Evolutionary conservation across 2,888 invertebrate species (phyloP).

Genomic region (Coecobrya sp.): DNA sequence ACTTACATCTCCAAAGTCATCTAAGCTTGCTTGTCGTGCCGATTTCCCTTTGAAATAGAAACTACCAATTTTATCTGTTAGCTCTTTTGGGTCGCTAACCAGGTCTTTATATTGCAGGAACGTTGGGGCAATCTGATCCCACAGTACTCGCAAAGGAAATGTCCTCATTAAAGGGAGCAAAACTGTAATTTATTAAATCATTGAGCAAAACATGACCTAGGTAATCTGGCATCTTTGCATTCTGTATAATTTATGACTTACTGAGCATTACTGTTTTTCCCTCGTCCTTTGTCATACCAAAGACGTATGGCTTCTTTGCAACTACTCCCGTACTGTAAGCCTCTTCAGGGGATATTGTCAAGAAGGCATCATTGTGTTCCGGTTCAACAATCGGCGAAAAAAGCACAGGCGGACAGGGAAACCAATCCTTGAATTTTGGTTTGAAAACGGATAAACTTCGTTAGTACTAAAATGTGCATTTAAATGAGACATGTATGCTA

Average conservation of each 20-base stretch:
- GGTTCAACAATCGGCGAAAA: slow-evolving; percentile 82
- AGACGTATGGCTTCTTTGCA: slow-evolving; percentile 83
- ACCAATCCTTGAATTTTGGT: slow-evolving; percentile 77
- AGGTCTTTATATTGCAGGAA: slow-evolving; percentile 80
- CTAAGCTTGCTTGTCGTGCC: slow-evolving; percentile 49
- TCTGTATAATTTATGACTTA: not conserved
- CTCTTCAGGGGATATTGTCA: slow-evolving; percentile 82
- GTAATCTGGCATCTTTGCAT: not conserved
- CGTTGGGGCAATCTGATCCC: slow-evolving; percentile 72
- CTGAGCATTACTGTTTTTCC: slow-evolving; percentile 77
- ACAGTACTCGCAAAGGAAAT: slow-evolving; percentile 70
- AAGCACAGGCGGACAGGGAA: slow-evolving; percentile 80
- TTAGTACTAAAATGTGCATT: not conserved
- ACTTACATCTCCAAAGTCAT: slow-evolving; percentile 74
- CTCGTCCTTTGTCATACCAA: slow-evolving; percentile 81
- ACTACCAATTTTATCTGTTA: slow-evolving; percentile 77
- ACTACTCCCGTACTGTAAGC: slow-evolving; percentile 81
- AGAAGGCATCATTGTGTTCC: slow-evolving; percentile 79
- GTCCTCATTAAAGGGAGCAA: slow-evolving; percentile 65
- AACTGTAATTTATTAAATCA: slow-evolving; percentile 59
- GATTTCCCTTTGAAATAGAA: slow-evolving; percentile 80
- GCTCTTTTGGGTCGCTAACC: slow-evolving; percentile 33
- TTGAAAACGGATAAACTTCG: not conserved
- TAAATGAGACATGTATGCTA: too few relatives aligned
- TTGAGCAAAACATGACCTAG: not conserved